Percentiles rank a stretch among this genome's conserved stretches.
Evolutionary conservation across 2,113 vertebrate genomes (phyloP).

Genomic region (Hystrix cristata): DNA sequence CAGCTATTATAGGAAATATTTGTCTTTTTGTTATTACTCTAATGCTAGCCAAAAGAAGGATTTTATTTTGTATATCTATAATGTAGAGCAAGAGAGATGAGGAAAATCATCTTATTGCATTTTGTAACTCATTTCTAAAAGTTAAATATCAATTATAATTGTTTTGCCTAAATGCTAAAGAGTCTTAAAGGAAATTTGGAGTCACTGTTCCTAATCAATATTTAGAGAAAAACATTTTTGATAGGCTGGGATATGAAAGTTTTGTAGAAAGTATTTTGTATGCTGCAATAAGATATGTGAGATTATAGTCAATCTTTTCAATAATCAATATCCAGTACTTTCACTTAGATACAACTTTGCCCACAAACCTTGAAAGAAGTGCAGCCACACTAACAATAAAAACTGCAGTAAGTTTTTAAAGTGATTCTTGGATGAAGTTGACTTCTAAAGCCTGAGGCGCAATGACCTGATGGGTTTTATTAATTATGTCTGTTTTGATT

Average conservation of each 20-base stretch:
- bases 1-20: neutral
- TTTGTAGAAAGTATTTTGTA: neutral
- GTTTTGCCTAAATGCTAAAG: neutral
- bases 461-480: neutral
- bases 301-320: neutral
- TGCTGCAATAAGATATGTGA: neutral
- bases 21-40: neutral
- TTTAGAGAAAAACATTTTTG: neutral
- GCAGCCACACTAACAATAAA: neutral
- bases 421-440: neutral
- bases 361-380: neutral
- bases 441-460: neutral
- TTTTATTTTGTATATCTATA: neutral
- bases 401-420: neutral
- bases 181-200: neutral
- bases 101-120: neutral
- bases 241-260: neutral
- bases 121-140: neutral
- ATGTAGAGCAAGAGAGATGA: neutral
- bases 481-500: neutral
- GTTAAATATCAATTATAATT: neutral
- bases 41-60: neutral
- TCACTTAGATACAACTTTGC: neutral
- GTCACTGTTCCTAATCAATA: neutral
- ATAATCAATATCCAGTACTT: neutral